Conservation (phyloP, 2,888 invertebrate species). For the Hydraecia micacea region DNA sequence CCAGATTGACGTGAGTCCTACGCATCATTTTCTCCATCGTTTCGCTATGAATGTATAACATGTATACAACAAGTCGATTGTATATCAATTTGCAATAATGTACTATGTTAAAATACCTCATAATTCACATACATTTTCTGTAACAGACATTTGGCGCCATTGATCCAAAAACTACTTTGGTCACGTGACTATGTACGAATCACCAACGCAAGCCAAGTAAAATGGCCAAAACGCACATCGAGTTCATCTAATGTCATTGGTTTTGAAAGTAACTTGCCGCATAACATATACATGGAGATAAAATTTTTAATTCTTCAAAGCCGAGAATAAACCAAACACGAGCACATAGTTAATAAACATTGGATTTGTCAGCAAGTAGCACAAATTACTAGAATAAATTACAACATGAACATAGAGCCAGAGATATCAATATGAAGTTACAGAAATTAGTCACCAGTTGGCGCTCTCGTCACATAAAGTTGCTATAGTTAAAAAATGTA, state of each 20-base stretch:
- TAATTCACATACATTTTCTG: constrained; percentile 88
- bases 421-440: constrained; percentile 89
- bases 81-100: constrained; percentile 70
- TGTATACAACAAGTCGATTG: constrained; percentile 66
- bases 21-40: constrained; percentile 81
- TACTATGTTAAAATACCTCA: constrained; percentile 71
- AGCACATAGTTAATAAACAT: constrained; percentile 84
- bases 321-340: constrained; percentile 79
- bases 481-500: constrained; percentile 49
- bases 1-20: constrained; percentile 90
- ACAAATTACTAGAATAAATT: constrained; percentile 86
- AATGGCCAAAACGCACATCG: constrained; percentile 91
- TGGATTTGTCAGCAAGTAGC: constrained; percentile 81
- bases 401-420: constrained; percentile 85
- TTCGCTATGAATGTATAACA: constrained; percentile 72
- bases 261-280: constrained; percentile 86
- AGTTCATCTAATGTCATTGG: constrained; percentile 89
- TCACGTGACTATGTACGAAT: constrained; percentile 91
- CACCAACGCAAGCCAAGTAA: constrained; percentile 90
- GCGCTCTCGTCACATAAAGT: constrained; percentile 74
- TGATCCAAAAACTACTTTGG: constrained; percentile 89
- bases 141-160: constrained; percentile 90
- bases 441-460: constrained; percentile 82
- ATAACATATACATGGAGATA: constrained; percentile 85
- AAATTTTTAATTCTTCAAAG: constrained; percentile 77